These are phyloP conservation scores for Oppia nitens DNA, from an alignment of 1,140 invertebrate genomes.

Conservation along the genomic window DNA sequence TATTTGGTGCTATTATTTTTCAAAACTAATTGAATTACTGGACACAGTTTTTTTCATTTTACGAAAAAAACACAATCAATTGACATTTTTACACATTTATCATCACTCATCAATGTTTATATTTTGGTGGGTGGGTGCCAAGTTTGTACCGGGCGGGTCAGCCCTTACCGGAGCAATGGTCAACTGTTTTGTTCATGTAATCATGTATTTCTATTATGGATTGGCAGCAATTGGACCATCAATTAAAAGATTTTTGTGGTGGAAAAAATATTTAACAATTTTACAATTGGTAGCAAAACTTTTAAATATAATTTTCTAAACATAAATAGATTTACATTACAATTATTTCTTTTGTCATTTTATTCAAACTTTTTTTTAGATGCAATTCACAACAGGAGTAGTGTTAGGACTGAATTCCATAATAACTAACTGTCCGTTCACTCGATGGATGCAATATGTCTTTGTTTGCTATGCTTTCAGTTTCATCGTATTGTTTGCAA, in stretches of 20 bases:
- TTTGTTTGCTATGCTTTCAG: conserved; percentile 76
- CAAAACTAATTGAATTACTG: conserved; percentile 79
- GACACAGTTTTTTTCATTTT: conserved; percentile 84
- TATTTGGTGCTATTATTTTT: conserved; percentile 93
- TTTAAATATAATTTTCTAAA: background rate
- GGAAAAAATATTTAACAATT: conserved; percentile 60
- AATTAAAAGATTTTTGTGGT: conserved; percentile 67
- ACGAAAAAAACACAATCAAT: conserved; percentile 65
- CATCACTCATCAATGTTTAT: conserved; percentile 83
- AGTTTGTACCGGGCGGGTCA: conserved; percentile 84
- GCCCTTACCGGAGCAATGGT: conserved; percentile 71
- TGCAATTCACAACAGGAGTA: conserved; percentile 71
- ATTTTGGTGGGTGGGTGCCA: conserved; percentile 88
- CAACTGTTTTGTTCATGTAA: conserved; percentile 73
- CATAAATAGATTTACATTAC: background rate
- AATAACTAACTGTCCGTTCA: conserved; percentile 64
- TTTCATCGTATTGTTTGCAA: conserved; percentile 74
- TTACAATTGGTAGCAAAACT: conserved; percentile 38
- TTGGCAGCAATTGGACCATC: conserved; percentile 60
- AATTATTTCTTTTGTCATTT: background rate
- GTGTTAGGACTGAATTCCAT: conserved; percentile 65
- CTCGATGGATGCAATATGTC: conserved; percentile 83
- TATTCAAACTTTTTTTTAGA: conserved; percentile 32
- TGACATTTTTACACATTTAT: conserved; percentile 77
- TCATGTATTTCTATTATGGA: conserved; percentile 87